A percentile compares a stretch with the other conserved stretches of the same genome.
These are phyloP conservation scores for Saccostrea glomerata DNA, from an alignment of 1,140 invertebrate genomes.

Conservation along the genomic window DNA sequence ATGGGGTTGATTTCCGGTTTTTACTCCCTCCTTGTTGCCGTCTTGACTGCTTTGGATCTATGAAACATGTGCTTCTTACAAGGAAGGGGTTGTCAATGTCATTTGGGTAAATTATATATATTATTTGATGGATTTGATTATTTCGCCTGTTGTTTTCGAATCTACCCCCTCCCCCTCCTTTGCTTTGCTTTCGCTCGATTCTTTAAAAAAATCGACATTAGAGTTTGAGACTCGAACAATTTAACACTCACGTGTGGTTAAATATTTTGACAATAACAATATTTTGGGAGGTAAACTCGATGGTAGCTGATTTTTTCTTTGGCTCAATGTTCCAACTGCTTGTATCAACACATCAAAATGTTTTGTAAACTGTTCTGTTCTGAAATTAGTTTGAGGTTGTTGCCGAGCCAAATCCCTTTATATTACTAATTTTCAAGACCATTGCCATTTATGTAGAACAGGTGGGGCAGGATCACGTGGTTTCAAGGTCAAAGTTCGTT, in stretches of 20 bases:
- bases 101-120: too few relatives aligned
- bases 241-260: background rate
- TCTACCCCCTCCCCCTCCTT: too few relatives aligned
- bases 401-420: background rate
- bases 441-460: background rate
- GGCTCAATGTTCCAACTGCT: background rate
- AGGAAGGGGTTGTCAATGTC: too few relatives aligned
- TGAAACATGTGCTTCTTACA: too few relatives aligned
- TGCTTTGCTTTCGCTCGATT: too few relatives aligned
- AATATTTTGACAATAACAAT: background rate
- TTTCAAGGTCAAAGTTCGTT: background rate
- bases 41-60: too few relatives aligned
- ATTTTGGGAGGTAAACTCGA: background rate
- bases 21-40: too few relatives aligned
- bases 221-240: background rate
- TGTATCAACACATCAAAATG: conserved; percentile 13
- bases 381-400: background rate
- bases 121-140: too few relatives aligned
- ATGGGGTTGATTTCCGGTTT: too few relatives aligned
- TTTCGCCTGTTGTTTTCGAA: too few relatives aligned
- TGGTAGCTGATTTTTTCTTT: background rate
- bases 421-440: background rate
- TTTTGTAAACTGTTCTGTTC: background rate
- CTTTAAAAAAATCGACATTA: too few relatives aligned
- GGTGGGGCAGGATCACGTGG: background rate